A percentile compares a stretch with the other conserved stretches of the same genome.
Conservation (phyloP, 1,140 invertebrate genomes). For the Mylabris phalerata region DNA sequence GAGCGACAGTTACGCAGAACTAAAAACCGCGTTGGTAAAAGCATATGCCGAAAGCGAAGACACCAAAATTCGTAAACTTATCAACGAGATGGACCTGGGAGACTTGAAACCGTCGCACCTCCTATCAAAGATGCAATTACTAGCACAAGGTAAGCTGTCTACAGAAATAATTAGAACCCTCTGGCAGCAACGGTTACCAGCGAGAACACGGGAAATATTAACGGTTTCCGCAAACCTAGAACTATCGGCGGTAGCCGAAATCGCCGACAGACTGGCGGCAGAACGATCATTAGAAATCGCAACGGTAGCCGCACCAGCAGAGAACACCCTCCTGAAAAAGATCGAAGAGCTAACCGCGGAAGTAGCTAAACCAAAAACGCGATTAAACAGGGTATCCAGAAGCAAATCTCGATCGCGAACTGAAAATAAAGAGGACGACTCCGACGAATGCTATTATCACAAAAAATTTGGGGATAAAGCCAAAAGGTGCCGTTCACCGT, state of each 20-base stretch:
- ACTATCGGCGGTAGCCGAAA: not conserved
- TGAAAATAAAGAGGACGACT: not conserved
- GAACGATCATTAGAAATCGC: not conserved
- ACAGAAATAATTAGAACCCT: not conserved
- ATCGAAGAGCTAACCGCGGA: not conserved
- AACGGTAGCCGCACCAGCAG: not conserved
- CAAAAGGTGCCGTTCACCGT: not conserved
- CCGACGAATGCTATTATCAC: not conserved
- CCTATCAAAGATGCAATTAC: not conserved
- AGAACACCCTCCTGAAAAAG: not conserved
- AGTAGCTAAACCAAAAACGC: no score
- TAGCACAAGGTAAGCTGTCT: not conserved
- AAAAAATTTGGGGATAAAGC: not conserved
- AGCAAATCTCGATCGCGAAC: not conserved
- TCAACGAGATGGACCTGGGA: not conserved
- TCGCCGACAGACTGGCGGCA: not conserved
- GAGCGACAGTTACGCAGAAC: no score
- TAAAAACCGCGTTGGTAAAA: no score
- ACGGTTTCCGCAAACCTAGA: not conserved
- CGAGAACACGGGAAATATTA: not conserved
- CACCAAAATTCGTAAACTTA: not conserved
- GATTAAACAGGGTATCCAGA: not conserved
- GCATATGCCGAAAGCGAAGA: no score
- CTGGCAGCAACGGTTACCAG: not conserved
- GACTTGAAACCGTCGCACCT: not conserved